Percentiles rank a stretch among this genome's conserved stretches.
phyloP scores from a whole-genome alignment of 1,140 invertebrate species.

The Neodiprion fabricii region DNA sequence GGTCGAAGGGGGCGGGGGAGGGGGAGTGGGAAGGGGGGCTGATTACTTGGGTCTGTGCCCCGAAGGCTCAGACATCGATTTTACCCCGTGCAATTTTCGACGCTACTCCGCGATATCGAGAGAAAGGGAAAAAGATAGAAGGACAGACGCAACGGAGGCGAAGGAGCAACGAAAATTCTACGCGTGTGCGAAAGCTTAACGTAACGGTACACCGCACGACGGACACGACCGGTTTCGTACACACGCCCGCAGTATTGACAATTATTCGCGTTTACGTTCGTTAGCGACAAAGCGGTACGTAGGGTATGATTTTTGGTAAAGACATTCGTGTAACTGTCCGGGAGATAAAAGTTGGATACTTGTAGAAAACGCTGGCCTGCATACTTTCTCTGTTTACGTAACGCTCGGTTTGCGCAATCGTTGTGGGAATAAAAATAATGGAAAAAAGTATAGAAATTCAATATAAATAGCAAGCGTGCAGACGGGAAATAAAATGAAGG shows the following conservation, averaged over 20 bases:
- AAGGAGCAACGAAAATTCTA: neutral
- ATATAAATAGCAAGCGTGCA: neutral
- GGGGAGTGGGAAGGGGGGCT: neutral
- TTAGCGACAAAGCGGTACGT: no score
- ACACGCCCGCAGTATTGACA: neutral
- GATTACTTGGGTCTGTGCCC: slow-evolving; percentile 6
- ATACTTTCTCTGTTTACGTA: slow-evolving; percentile 1
- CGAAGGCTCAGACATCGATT: slow-evolving; percentile 3
- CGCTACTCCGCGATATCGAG: neutral
- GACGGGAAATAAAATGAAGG: neutral
- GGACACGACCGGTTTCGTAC: neutral
- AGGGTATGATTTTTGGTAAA: no score
- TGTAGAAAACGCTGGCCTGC: neutral
- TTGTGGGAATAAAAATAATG: neutral
- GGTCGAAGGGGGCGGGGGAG: no score
- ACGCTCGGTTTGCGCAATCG: neutral
- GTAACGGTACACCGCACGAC: neutral
- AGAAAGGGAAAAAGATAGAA: neutral
- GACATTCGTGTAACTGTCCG: neutral
- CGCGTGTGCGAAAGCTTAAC: neutral
- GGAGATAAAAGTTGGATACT: neutral
- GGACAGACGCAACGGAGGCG: no score
- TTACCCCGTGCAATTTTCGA: slow-evolving; percentile 7
- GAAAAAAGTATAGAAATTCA: no score
- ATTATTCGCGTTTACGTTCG: no score